Conservation (phyloP, 2,888 invertebrate genomes). For the Antitype chi region DNA sequence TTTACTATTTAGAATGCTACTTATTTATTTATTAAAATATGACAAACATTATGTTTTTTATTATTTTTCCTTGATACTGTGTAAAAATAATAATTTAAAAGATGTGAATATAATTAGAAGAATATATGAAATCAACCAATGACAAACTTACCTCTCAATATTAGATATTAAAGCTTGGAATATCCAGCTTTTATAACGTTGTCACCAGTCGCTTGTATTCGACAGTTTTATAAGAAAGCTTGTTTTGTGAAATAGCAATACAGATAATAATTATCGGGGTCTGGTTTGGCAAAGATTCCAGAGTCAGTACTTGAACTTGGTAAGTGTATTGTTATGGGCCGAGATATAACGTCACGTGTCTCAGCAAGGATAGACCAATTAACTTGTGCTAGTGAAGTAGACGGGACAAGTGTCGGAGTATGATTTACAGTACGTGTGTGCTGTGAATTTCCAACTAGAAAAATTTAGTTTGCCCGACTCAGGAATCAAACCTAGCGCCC, state of each 20-base stretch:
- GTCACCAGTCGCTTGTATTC: background rate
- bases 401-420: background rate
- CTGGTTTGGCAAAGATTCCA: background rate
- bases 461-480: background rate
- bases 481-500: background rate
- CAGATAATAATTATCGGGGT: too few relatives aligned
- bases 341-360: background rate
- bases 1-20: background rate
- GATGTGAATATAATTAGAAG: background rate
- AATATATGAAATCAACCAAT: background rate
- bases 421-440: background rate
- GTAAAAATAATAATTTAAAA: background rate
- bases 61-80: background rate
- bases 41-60: background rate
- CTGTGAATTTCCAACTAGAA: background rate
- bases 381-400: too few relatives aligned
- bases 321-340: background rate
- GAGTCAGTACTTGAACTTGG: too few relatives aligned
- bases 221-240: background rate
- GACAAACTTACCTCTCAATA: background rate
- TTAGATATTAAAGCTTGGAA: background rate
- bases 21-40: background rate
- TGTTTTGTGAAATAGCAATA: too few relatives aligned
- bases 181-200: background rate
- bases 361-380: background rate